Base-by-base conservation (phyloP, 2,113 vertebrate genomes). In the Thalassarche chlororhynchos region DNA sequence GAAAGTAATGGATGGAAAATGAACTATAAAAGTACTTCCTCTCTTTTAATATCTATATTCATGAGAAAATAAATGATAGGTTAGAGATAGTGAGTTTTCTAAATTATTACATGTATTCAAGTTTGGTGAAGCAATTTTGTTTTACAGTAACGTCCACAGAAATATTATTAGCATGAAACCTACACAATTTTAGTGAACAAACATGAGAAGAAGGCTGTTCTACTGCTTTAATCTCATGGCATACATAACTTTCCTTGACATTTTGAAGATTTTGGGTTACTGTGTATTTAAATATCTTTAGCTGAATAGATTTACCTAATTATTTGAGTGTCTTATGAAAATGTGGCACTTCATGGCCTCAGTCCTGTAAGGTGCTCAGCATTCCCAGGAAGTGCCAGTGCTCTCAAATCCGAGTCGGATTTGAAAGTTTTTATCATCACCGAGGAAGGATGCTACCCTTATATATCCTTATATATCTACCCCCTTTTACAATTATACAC, bases 101-200 rank as follows among this genome's bases (percentile, higher is more conserved):
- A 65, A 93, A 93, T 90, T 78, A 69, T 42, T 70, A 26, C 40
- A 62, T 64, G 14, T 77, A 87, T 94, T 92, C 70, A 88, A 32
- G 42, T 93, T 42, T 85, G 46, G 49, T 71, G 61, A 96, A 89
- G 25, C 19, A 74, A 42, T 94, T 69, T 92, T 77, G 25, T 93
- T 88, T 94, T n/a, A 93, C 40, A 79, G 58, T 80, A 92, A 90
- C 64, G 57, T 49, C 10, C 47, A 77, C 40, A 68, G 70, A 96
- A 96, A 94, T 95, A 93, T 82, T 95, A 91, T 97, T 96, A 96
- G 90, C 80, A 86, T 93, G 60, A 89, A 87, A 90, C 5, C 80
- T 51, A 26, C 69, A 85, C 32, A 93, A 38, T 40, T 96, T 87
- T 96, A 95, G 92, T 88, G 64, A 92, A 80, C 19, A 94, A 83